Base-by-base conservation (phyloP, 2,888 invertebrate genomes). In the Parnassius apollo region DNA sequence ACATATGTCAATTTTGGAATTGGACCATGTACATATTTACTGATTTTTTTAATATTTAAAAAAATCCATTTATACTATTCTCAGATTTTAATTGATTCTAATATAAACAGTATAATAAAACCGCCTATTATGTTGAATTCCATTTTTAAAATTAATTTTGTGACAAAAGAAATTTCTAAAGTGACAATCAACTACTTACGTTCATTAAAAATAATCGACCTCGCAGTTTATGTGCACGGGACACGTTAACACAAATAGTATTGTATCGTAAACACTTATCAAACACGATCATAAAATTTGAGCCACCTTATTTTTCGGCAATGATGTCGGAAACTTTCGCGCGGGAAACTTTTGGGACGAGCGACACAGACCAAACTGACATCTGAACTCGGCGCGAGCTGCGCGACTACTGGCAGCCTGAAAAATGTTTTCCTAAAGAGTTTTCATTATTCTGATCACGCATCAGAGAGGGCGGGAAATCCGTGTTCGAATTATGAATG, bases 371-470 rank as follows among this genome's bases (percentile, higher is more conserved):
- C 22, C 35, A 42, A 61, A 42, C 12, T 62, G 45, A 77, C 84
- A 71, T 73, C 75, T 61, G 57, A 46, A 66, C 78, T 69, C 69
- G 64, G 78, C 85, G 87, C 86, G 66, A 64, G 72, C 69, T 74
- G 78, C 82, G 87, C 83, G 79, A 66, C 72, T 73, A 87, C 86
- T 85, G 78, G 65, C 66, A 57, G 62, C 57, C 22, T 68, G 74
- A 75, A 75, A 78, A 79, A 42, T 18, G 75, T 80, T 76, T 79
- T 62, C 71, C 72, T 63, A 70, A 71, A 66, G 62, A 69, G 74
- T 73, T 86, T 86, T 83, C 81, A 82, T 81, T 69, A 72, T 78
- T 81, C 78, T 66, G 75, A 78, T 75, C 78, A 76, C 78, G 77
- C 72, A 66, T 72, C 65, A 56, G 69, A 66, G 75, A 78, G 76